These are phyloP conservation scores for Nycticebus coucang DNA, from an alignment of 2,113 vertebrate genomes.

Conservation along the genomic window DNA sequence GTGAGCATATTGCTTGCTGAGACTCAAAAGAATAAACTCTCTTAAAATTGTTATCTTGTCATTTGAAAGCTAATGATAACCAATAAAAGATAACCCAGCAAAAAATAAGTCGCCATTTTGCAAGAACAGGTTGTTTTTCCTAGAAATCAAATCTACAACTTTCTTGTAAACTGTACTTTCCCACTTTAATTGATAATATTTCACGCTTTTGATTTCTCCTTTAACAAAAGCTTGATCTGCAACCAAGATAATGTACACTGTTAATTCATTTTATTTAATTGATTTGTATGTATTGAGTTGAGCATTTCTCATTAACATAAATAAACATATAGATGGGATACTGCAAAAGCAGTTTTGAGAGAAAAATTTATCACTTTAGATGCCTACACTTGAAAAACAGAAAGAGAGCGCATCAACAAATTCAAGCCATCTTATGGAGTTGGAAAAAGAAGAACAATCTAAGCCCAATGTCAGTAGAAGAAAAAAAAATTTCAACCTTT, in stretches of 20 bases:
- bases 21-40: neutral
- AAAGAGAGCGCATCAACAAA: no score
- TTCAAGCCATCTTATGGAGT: no score
- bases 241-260: neutral
- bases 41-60: neutral
- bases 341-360: no score
- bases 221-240: neutral
- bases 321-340: neutral
- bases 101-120: neutral
- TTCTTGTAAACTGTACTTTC: constrained; percentile 4
- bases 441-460: no score
- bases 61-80: neutral
- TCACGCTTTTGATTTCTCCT: neutral
- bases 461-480: no score
- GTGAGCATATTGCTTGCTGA: neutral
- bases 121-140: neutral
- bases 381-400: no score
- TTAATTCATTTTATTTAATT: neutral
- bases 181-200: neutral
- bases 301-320: neutral
- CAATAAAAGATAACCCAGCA: neutral
- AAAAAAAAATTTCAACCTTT: no score
- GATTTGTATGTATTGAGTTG: neutral
- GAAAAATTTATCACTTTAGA: no score
- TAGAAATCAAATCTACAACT: neutral